These are phyloP conservation scores for Malurus alboscapulatus DNA, from an alignment of 2,113 vertebrate species.

Conservation along the genomic window DNA sequence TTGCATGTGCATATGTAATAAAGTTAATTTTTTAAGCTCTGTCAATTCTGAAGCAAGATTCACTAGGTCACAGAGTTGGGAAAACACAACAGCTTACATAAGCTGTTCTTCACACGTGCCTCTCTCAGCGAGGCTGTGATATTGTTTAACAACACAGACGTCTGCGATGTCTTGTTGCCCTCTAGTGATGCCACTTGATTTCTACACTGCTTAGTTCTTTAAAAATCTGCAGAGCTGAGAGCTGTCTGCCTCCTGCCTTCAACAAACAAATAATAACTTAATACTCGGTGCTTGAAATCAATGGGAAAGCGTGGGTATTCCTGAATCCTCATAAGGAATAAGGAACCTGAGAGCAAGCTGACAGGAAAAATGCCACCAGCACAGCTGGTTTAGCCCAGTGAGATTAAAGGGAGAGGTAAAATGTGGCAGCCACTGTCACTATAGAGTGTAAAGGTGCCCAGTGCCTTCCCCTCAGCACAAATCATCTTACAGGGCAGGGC, in stretches of 20 bases:
- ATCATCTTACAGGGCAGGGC: background rate
- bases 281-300: background rate
- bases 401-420: background rate
- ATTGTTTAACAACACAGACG: fast-evolving
- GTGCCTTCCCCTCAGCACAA: background rate
- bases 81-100: background rate
- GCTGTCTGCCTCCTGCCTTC: background rate
- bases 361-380: background rate
- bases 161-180: constrained; percentile 26
- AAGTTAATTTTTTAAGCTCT: background rate
- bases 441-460: background rate
- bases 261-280: background rate
- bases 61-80: background rate
- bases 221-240: background rate
- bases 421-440: background rate
- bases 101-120: background rate
- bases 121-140: background rate
- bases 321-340: background rate
- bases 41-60: background rate
- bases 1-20: background rate
- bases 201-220: background rate
- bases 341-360: background rate
- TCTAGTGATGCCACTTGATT: background rate
- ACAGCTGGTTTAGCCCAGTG: background rate
- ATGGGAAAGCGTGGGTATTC: fast-evolving